phyloP scores from a whole-genome alignment of 2,888 invertebrate species.

The Siphlonurus alternatus region DNA sequence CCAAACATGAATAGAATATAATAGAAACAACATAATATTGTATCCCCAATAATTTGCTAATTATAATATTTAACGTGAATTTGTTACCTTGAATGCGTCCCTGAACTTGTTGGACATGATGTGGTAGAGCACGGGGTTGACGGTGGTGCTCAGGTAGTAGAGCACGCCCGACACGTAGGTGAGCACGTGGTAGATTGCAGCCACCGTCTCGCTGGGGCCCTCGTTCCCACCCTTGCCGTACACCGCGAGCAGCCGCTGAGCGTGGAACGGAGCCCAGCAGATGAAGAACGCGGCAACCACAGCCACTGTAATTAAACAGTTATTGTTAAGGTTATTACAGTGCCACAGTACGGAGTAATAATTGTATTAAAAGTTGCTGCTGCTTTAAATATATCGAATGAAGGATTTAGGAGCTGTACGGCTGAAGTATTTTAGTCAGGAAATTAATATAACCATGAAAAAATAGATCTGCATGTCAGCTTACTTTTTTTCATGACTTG shows the following conservation, averaged over 20 bases:
- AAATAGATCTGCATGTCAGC: too few relatives aligned
- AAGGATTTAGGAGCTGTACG: too few relatives aligned
- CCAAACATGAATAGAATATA: too few relatives aligned
- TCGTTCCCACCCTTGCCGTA: slow-evolving; percentile 41
- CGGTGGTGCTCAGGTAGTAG: slow-evolving; percentile 48
- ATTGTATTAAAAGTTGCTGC: slow-evolving; percentile 1
- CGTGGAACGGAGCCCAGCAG: slow-evolving; percentile 87
- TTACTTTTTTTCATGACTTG: too few relatives aligned
- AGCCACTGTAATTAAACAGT: slow-evolving; percentile 44
- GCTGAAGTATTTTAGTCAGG: too few relatives aligned
- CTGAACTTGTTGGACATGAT: slow-evolving; percentile 55
- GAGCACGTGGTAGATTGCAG: slow-evolving; percentile 29
- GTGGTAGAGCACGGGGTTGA: slow-evolving; percentile 52
- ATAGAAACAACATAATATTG: too few relatives aligned
- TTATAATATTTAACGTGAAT: too few relatives aligned
- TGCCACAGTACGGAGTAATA: slow-evolving; percentile 5
- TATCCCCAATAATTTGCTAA: too few relatives aligned
- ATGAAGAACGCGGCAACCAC: slow-evolving; percentile 67
- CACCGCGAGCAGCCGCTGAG: slow-evolving; percentile 69
- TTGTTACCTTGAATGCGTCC: slow-evolving; percentile 43
- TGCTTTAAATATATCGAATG: too few relatives aligned
- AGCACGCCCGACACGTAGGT: slow-evolving; percentile 47
- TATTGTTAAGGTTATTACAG: slow-evolving; percentile 2
- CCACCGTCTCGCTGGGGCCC: slow-evolving; percentile 31
- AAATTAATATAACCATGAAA: too few relatives aligned